Evolutionary conservation across 2,888 invertebrate genomes (phyloP), one percentile per base, ranked within the genome.

Genomic region (Phaedon cochleariae): DNA sequence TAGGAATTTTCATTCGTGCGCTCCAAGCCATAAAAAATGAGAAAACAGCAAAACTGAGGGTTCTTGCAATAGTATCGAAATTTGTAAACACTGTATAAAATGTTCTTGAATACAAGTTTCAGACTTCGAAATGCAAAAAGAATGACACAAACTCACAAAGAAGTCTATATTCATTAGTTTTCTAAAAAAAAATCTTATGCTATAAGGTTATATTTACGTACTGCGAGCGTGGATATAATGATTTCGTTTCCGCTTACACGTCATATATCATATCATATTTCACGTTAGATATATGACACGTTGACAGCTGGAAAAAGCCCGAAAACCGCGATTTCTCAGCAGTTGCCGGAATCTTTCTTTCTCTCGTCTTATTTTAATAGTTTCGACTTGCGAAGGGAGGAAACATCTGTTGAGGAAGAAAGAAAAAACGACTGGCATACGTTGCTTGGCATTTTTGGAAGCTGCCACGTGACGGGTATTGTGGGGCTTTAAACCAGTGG

Each of bases 371-470:
- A 55, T 55, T 41, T 34, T 55, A 55, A 37, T 22, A 55, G 41
- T 55, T 55, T 34, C 20, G 55, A 55, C 37, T 5, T 55, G 12
- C 55, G 55, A 41, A 37, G 21, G 55, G 55, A 37, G 55, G 55
- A 55, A 55, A 41, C 55, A 55, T 55, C 55, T 55, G 55, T 41
- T 55, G 55, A 55, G 41, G 41, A 41, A 41, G 41, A 37, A 55
- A 21, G 20, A 22, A 41, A 41, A 41, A 41, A 55, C 17, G 15
- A 20, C 12, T 37, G 21, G 3, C 15, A n/a, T n/a, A n/a, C 21
- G 21, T 20, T 20, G 22, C 15, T 10, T n/a, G 41, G 15, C 2
- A 41, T 41, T 41, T 18, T 41, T 41, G 18, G 31, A 31, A 26
- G 17, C 15, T 26, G 7, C 52, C 29, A 52, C 21, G 31, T 52